Conservation (phyloP, 2,797 vertebrate genomes). For the Choloepus didactylus region DNA sequence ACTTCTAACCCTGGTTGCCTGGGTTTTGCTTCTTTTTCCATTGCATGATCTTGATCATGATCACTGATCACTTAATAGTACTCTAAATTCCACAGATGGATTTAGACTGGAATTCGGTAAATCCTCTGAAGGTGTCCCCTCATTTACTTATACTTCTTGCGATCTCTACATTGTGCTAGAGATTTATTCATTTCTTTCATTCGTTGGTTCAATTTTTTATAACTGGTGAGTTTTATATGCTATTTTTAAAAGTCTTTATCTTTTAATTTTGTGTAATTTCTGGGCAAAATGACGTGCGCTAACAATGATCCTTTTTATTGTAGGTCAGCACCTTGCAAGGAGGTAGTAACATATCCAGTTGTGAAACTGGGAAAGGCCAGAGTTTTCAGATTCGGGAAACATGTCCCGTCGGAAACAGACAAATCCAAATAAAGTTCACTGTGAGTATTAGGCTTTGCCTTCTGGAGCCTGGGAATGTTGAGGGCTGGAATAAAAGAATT, state of each 20-base stretch:
- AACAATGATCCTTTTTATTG: slow-evolving; percentile 74
- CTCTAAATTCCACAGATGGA: slow-evolving; percentile 62
- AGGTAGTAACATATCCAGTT: slow-evolving; percentile 74
- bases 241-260: slow-evolving; percentile 44
- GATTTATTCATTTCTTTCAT: slow-evolving; percentile 27
- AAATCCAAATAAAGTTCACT: slow-evolving; percentile 99
- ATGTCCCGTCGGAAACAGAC: slow-evolving; percentile 99
- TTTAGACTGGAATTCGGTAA: slow-evolving; percentile 65
- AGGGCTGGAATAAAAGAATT: slow-evolving; percentile 41
- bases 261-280: slow-evolving; percentile 60
- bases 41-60: slow-evolving; percentile 20
- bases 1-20: slow-evolving; percentile 26
- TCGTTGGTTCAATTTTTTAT: slow-evolving; percentile 55
- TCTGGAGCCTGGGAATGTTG: slow-evolving; percentile 50
- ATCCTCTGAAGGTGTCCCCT: slow-evolving; percentile 42
- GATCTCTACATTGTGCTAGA: slow-evolving; percentile 51
- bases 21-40: not conserved
- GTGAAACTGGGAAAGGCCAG: slow-evolving; percentile 80
- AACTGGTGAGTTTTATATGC: slow-evolving; percentile 65
- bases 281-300: slow-evolving; percentile 27
- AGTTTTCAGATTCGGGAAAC: slow-evolving; percentile 89
- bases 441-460: slow-evolving; percentile 92
- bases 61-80: slow-evolving; percentile 40
- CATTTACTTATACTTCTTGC: slow-evolving; percentile 50
- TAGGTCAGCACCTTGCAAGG: slow-evolving; percentile 85